Evolutionary conservation across 2,113 vertebrate species (phyloP), one percentile per base, ranked within the genome.

Genomic region (Pogonocichla stellata): DNA sequence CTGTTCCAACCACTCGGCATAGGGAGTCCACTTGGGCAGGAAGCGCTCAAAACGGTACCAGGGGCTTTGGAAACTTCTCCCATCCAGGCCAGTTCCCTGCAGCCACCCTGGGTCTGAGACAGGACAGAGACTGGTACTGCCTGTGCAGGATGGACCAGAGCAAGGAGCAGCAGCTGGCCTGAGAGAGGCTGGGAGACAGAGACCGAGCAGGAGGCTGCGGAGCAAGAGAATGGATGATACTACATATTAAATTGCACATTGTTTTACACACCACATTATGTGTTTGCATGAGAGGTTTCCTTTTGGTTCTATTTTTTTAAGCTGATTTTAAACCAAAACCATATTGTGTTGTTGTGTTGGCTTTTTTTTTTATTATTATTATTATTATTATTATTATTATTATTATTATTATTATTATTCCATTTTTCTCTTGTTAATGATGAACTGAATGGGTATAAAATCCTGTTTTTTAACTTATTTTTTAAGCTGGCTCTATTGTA

Each of bases 221-320:
- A 94, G 86, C 60, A 97, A 96, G 98, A 98, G 98, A 97, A 97
- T 98, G 98, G 98, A 98, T 97, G 97, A 94, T 98, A 98, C 98
- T 98, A 98, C 98, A 95, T 98, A 98, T 98, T 98, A 98, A 98
- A 98, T 98, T 98, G 98, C 98, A 98, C 98, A 98, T 99, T 99
- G 98, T 98, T 98, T 99, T 99, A 98, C 98, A 98, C 97, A 98
- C 98, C 98, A 99, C 94, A 89, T 95, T 96, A 96, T 83, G 94
- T 97, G 97, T 98, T 97, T 98, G 98, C 98, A 98, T 98, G 98
- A 98, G 97, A 97, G 97, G 95, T 98, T 98, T 97, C 95, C 97
- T 98, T 98, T 98, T 96, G 96, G 96, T 97, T 98, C 95, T 97
- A 96, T 98, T 98, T 97, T 98, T 98, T 98, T 97, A 98, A 97